Base-by-base conservation (phyloP, 1,140 invertebrate species). In the Copidosoma floridanum region DNA sequence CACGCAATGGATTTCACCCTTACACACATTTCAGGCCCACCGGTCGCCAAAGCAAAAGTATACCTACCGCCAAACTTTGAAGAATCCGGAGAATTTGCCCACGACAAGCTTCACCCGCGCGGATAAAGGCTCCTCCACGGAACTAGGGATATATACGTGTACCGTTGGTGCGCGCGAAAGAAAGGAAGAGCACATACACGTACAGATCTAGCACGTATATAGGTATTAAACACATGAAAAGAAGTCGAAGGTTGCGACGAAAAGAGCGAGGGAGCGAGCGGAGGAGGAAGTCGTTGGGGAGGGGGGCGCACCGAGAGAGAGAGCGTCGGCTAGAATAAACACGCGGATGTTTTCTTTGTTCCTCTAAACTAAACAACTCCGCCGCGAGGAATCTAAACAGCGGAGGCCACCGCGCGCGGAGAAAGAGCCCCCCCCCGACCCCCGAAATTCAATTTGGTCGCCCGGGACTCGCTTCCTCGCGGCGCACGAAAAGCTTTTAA, bases 271-370 rank as follows among this genome's bases (percentile, higher is more conserved):
- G 44, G 54, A 38, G 35, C 35, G 44, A 48, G 56, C 12, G 55
- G 63, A 65, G 58, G 68, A 53, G 54, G 46, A 50, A 53, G 44
- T 6, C 47, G 41, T 40, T 37, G 64, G 64, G 53, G 56, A 53
- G 61, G 52, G 52, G 51, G 41, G 55, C 55, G 61, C 51, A 52
- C 44, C 57, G 61, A 29, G 63, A 60, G 57, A 58, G 63, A 68
- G 79, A 79, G 75, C 79, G 77, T 80, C 76, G 81, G 80, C 81
- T 81, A 83, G 79, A 83, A 83, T 83, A 83, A 83, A 82, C 81
- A 83, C 82, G 81, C 80, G 78, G 80, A 81, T 83, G 82, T 83
- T 83, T 83, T 83, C 82, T 83, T 83, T 82, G 81, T 82, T 82
- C 81, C 78, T 82, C 81, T 81, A 83, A 82, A 83, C 82, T 82